phyloP scores from a whole-genome alignment of 2,797 vertebrate species.

The Huso huso region DNA sequence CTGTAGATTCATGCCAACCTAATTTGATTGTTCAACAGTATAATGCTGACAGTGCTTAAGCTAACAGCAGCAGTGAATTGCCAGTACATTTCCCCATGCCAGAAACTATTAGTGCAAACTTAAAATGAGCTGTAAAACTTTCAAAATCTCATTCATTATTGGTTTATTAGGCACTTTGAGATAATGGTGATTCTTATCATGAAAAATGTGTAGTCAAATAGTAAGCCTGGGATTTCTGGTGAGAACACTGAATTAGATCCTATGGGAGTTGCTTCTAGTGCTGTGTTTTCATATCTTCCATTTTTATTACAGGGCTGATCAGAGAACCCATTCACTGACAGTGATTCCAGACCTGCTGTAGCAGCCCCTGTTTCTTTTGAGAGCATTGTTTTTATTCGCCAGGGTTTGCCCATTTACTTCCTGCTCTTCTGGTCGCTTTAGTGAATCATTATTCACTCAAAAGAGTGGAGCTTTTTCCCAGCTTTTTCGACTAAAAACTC shows the following conservation, averaged over 20 bases:
- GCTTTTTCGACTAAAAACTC: too few species aligned
- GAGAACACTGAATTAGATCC: conserved; percentile 10
- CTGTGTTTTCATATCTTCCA: neutral
- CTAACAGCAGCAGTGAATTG: too few species aligned
- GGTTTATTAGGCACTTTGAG: conserved; percentile 14
- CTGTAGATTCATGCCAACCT: too few species aligned
- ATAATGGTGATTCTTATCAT: conserved; percentile 18
- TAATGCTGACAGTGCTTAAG: too few species aligned
- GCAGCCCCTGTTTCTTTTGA: conserved; percentile 29
- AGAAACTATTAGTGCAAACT: too few species aligned
- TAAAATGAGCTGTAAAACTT: conserved; percentile 24
- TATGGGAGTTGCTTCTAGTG: conserved; percentile 13
- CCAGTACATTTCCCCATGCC: too few species aligned
- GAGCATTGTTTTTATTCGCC: conserved; percentile 23
- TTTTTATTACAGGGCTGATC: conserved; percentile 29
- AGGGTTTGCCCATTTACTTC: conserved; percentile 16
- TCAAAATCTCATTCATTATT: conserved; percentile 18
- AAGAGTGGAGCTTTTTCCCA: too few species aligned
- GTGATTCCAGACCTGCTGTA: conserved; percentile 25
- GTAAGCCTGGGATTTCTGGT: conserved; percentile 15
- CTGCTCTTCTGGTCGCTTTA: conserved; percentile 24
- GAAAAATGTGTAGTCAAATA: conserved; percentile 4
- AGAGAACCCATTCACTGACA: conserved; percentile 22
- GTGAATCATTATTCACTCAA: conserved; percentile 13
- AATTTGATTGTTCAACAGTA: too few species aligned